Conservation (phyloP, 2,113 vertebrate species). For the Cervus canadensis region DNA sequence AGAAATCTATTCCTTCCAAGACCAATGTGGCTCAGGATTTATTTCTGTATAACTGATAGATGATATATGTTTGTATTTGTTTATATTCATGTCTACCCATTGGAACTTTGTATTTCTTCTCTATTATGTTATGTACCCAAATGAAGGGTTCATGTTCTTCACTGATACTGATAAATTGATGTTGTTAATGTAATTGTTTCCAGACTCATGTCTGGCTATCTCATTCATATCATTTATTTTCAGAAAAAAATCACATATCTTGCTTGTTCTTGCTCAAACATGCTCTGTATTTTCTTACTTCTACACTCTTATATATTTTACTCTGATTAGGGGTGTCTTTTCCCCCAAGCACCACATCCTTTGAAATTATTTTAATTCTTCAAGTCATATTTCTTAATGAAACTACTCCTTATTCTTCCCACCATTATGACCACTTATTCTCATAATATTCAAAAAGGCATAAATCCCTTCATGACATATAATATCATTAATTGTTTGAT, state of each 20-base stretch:
- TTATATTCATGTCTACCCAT: background rate
- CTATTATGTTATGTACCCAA: background rate
- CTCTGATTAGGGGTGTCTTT: background rate
- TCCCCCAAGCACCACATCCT: background rate
- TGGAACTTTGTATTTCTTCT: background rate
- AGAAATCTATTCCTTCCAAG: background rate
- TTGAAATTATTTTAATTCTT: constrained; percentile 21
- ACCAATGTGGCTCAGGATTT: background rate
- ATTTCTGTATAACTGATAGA: background rate
- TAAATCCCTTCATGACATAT: background rate
- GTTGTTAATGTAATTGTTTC: background rate
- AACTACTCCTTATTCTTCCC: background rate
- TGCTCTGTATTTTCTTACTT: background rate
- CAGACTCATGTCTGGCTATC: background rate
- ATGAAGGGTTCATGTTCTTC: background rate
- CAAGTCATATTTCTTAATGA: background rate
- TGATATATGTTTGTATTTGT: background rate
- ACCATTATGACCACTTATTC: background rate
- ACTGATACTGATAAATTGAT: background rate
- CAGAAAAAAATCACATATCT: background rate
- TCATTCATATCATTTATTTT: background rate
- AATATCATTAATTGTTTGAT: constrained; percentile 36
- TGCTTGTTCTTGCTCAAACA: background rate
- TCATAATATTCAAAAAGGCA: background rate
- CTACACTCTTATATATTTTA: background rate